Base-by-base conservation (phyloP, 1,140 invertebrate genomes). In the Lepidotrigona ventralis region DNA sequence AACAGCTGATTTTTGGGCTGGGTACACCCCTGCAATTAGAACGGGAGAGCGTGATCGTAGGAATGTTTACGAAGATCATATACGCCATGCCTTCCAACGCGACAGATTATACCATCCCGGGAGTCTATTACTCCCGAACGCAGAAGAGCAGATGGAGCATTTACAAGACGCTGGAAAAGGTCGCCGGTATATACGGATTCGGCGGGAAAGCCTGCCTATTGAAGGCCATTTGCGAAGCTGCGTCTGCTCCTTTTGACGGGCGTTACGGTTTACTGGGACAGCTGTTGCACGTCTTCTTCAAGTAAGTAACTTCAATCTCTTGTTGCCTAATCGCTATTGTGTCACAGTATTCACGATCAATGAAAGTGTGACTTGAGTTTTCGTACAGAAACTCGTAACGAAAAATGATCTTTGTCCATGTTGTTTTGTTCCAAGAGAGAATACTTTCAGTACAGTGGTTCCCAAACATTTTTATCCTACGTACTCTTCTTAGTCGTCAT, bases 11-110 rank as follows among this genome's bases (percentile, higher is more conserved):
- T 91, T 95, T 96, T 58, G 96, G 96, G 81, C 89, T 96, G 66
- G 96, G 96, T 85, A 95, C 96, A 53, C 96, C 96, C 3, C 91
- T 96, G 17, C 95, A 96, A 90, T 89, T 96, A 56, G 95, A 96
- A 81, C 94, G 95, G 75, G 94, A 95, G 73, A 95, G 95, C 74
- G 94, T 96, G 0, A 96, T 96, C 14, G 94, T 96, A 21, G 96
- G 96, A 6, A 94, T 95, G 4, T 96, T 96, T 60, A 93, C 96
- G 2, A 97, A 96, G 93, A 94, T 95, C 54, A 92, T 95, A 69
- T 96, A 96, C 91, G 90, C 93, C 33, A 90, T 96, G 83, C 96
- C 96, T 1, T 92, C 91, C 51, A 96, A 96, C 85, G 95, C 95
- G 63, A 92, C 95, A 12, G 94, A 95, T 86, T 96, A 95, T 80